Conservation (phyloP, 2,797 vertebrate species). For the Sebastes vulpes region DNA sequence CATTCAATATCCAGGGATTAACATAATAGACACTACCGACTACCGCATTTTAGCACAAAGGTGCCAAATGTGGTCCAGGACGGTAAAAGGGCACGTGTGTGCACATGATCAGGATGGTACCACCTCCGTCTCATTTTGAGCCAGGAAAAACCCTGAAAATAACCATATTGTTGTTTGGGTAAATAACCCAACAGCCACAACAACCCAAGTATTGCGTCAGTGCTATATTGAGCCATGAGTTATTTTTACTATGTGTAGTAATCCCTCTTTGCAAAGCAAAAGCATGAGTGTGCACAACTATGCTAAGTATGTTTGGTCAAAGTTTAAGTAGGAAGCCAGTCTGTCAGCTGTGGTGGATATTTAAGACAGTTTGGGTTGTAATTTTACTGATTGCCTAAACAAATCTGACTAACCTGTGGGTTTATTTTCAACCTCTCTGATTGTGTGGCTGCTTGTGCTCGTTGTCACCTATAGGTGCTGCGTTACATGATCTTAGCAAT, state of each 20-base stretch:
- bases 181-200: background rate
- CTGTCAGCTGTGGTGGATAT: background rate
- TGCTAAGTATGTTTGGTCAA: background rate
- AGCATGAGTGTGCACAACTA: background rate
- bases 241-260: background rate
- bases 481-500: background rate
- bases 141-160: background rate
- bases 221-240: background rate
- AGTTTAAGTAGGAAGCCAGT: background rate
- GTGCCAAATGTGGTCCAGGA: background rate
- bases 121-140: background rate
- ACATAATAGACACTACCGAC: too few species aligned
- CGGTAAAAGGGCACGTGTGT: background rate
- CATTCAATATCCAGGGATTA: too few species aligned
- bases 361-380: background rate
- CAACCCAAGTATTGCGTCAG: background rate
- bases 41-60: background rate
- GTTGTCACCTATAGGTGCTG: background rate
- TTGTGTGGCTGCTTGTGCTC: background rate
- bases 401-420: background rate
- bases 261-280: background rate
- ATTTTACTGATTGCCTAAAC: background rate
- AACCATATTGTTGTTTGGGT: background rate
- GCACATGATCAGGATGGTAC: background rate
- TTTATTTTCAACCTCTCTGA: background rate